A percentile compares a stretch with the other conserved stretches of the same genome.
Evolutionary conservation across 2,888 invertebrate genomes (phyloP).

Genomic region (Cataglyphis livida): DNA sequence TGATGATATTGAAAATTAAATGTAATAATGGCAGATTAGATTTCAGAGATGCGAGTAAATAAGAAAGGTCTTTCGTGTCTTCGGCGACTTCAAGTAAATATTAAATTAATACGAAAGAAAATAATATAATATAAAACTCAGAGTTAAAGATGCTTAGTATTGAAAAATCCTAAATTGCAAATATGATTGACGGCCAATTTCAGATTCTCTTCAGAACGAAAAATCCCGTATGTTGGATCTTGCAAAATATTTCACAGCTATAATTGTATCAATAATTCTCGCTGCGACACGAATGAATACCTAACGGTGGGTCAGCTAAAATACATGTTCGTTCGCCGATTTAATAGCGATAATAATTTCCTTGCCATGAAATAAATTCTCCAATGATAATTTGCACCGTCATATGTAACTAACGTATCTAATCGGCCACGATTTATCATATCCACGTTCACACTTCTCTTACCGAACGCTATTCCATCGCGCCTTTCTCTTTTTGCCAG

Average conservation of each 20-base stretch:
- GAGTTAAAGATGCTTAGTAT: neutral
- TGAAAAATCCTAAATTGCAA: neutral
- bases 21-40: conserved; percentile 18
- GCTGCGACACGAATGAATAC: conserved; percentile 52
- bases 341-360: conserved; percentile 83
- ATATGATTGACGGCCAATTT: neutral
- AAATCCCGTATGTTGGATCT: neutral
- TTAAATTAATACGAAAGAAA: neutral
- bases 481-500: conserved; percentile 61
- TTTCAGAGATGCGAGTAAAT: conserved; percentile 32
- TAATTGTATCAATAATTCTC: conserved; percentile 5
- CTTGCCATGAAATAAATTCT: conserved; percentile 81
- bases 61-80: neutral
- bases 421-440: conserved; percentile 84
- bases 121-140: neutral
- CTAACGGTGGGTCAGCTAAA: conserved; percentile 78
- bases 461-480: conserved; percentile 54
- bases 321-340: conserved; percentile 80
- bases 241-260: neutral
- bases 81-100: conserved; percentile 7
- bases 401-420: conserved; percentile 81
- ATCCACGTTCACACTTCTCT: conserved; percentile 77
- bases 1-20: conserved; percentile 32
- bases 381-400: conserved; percentile 82
- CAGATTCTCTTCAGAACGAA: neutral